Base-by-base conservation (phyloP, 1,140 invertebrate genomes). In the Vollenhovia emeryi region DNA sequence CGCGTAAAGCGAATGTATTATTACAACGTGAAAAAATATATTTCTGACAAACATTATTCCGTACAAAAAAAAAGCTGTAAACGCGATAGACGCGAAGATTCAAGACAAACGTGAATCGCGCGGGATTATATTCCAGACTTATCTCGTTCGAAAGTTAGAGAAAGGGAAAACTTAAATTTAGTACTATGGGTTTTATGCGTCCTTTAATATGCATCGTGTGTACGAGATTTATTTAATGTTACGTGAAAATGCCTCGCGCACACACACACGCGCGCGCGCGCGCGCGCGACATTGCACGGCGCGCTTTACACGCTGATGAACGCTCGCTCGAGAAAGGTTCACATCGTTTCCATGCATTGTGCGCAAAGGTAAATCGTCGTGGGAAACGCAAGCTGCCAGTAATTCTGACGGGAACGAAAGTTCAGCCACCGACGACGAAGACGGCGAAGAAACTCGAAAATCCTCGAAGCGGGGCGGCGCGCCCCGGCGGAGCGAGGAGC, bases 361-460 rank as follows among this genome's bases (percentile, higher is more conserved):
- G 75, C 59, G 76, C 82, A 74, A 85, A 93, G 92, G 90, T 52
- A 94, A 94, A 92, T 92, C 93, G 36, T 92, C 92, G 78, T 94
- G 93, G 93, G 93, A 94, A 91, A 93, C 90, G 40, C 91, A 87
- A 40, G 93, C 93, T 62, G 89, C 62, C 21, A 92, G 93, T 86
- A 90, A 91, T 89, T 89, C 88, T 48, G 88, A 91, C 55, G 90
- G 90, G 55, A 86, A 91, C 71, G 89, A 91, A 52, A 69, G 71
- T 80, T 82, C 78, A 82, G 66, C 78, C 78, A 82, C 66, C 76
- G 60, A 79, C 78, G 78, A 82, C 50, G 78, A 57, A 57, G 79
- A 76, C 78, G 85, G 86, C 33, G 90, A 88, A 69, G 87, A 92
- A 87, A 75, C 76, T 84, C 76, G 88, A n/a, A 79, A 88, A 89